Conservation (phyloP, 1,140 invertebrate species). For the Chironomus striatipennis region DNA sequence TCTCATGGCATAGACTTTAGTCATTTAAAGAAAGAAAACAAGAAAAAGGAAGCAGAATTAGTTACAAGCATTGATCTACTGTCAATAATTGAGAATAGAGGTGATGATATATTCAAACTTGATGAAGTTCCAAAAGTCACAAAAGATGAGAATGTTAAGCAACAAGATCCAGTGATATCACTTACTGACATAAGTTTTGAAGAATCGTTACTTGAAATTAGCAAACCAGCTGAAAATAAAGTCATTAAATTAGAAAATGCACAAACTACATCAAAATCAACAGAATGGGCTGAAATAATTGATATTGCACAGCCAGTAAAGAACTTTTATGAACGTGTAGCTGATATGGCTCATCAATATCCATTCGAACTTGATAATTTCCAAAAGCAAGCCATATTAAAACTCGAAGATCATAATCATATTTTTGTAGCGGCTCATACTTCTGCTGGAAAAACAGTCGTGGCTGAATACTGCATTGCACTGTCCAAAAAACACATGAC, state of each 20-base stretch:
- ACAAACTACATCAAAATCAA: slow-evolving; percentile 36
- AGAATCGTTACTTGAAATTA: slow-evolving; percentile 35
- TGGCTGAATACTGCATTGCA: slow-evolving; percentile 97
- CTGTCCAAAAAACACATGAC: slow-evolving; percentile 88
- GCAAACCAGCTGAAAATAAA: slow-evolving; percentile 45
- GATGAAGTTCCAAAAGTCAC: neutral
- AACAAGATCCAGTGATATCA: neutral
- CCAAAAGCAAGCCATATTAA: slow-evolving; percentile 92
- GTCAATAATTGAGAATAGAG: slow-evolving; percentile 34
- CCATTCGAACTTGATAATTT: slow-evolving; percentile 95
- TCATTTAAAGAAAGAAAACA: neutral
- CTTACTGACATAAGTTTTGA: slow-evolving; percentile 32
- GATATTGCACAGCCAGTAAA: slow-evolving; percentile 69
- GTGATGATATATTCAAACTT: slow-evolving; percentile 30
- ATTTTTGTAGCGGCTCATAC: slow-evolving; percentile 99
- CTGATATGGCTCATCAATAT: slow-evolving; percentile 77
- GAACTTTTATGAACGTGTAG: slow-evolving; percentile 75
- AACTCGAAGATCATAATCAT: slow-evolving; percentile 86
- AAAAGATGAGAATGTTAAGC: neutral
- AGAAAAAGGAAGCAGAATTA: slow-evolving; percentile 7
- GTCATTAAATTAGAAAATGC: slow-evolving; percentile 40
- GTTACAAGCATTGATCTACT: slow-evolving; percentile 32
- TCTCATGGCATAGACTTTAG: slow-evolving; percentile 47
- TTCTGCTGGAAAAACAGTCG: slow-evolving; percentile 97
- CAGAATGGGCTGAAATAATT: slow-evolving; percentile 80